Conservation (phyloP, 2,888 invertebrate species). For the Odiellus spinosus region DNA sequence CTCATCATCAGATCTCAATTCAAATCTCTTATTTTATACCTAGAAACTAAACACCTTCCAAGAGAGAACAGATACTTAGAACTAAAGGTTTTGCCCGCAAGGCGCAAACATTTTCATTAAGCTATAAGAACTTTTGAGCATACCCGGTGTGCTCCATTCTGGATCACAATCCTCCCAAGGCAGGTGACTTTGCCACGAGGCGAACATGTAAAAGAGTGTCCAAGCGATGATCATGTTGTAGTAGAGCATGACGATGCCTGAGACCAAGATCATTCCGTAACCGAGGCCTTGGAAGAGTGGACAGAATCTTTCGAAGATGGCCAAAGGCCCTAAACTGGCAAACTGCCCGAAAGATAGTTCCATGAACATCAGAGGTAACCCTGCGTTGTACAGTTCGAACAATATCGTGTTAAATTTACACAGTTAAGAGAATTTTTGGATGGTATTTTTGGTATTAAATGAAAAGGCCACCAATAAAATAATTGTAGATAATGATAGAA, state of each 20-base stretch:
- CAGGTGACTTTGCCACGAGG: constrained; percentile 32
- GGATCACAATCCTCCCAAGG: constrained; percentile 54
- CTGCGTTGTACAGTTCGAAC: not conserved
- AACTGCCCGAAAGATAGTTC: constrained; percentile 59
- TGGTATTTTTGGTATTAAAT: too few species aligned
- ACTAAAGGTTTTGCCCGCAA: too few species aligned
- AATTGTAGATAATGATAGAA: too few species aligned
- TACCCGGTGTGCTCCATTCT: constrained; percentile 44
- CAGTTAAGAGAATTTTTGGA: too few species aligned
- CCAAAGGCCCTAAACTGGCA: constrained; percentile 52
- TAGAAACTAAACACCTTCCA: too few species aligned
- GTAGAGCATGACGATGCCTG: constrained; percentile 55
- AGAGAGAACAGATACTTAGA: too few species aligned
- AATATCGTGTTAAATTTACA: too few species aligned
- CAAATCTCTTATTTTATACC: too few species aligned
- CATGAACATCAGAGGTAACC: constrained; percentile 34
- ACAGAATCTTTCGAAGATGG: constrained; percentile 61
- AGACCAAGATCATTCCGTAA: constrained; percentile 59
- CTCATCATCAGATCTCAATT: too few species aligned
- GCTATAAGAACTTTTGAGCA: too few species aligned
- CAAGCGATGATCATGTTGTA: constrained; percentile 61
- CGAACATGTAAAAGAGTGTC: constrained; percentile 59
- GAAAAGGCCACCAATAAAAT: too few species aligned
- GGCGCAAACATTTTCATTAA: too few species aligned
- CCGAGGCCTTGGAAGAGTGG: constrained; percentile 50